Percentiles rank a stretch among this genome's conserved stretches.
Conservation (phyloP, 2,113 vertebrate species). For the Burhinus bistriatus region DNA sequence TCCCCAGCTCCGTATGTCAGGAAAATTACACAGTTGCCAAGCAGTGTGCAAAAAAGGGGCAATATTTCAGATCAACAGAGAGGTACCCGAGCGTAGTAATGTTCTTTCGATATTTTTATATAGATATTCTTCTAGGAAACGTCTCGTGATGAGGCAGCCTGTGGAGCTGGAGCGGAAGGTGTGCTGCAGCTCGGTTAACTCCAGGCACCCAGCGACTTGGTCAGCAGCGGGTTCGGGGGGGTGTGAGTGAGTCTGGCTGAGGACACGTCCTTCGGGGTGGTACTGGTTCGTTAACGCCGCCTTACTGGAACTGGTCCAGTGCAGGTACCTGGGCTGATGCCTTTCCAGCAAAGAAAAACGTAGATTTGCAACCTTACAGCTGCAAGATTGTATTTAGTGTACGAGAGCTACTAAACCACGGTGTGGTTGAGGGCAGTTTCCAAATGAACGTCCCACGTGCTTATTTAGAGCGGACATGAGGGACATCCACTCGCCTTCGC, state of each 20-base stretch:
- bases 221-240: background rate
- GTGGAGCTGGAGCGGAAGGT: background rate
- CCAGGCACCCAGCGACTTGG: background rate
- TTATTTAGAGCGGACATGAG: accelerated
- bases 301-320: background rate
- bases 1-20: background rate
- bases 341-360: background rate
- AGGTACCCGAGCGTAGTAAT: background rate
- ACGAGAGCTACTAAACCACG: accelerated
- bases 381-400: too few relatives aligned
- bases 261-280: too few relatives aligned
- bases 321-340: background rate
- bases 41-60: background rate
- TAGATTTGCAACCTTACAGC: background rate
- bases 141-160: background rate
- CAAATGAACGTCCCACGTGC: background rate
- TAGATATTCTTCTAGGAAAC: background rate
- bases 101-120: background rate
- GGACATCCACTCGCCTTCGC: background rate
- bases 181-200: accelerated
- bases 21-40: background rate
- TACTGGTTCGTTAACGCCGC: accelerated
- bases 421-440: background rate
- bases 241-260: background rate
- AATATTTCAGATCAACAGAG: background rate